phyloP scores from a whole-genome alignment of 2,888 invertebrate species.

The Hedya salicella region DNA sequence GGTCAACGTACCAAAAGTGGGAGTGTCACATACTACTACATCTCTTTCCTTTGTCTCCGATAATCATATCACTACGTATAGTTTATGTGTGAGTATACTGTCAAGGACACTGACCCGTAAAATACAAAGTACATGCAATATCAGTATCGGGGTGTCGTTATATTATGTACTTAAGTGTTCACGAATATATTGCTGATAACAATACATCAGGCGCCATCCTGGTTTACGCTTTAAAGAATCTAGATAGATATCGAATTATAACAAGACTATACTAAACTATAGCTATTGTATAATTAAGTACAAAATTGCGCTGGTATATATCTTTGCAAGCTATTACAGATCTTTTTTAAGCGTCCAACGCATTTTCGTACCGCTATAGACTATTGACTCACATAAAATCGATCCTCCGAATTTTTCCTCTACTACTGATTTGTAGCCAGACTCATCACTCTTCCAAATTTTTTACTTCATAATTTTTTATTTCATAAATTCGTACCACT shows the following conservation, averaged over 20 bases:
- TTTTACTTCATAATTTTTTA: too few species aligned
- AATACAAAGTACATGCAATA: constrained; percentile 50
- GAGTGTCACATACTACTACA: constrained; percentile 21
- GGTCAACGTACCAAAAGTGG: constrained; percentile 16
- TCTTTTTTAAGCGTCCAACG: too few species aligned
- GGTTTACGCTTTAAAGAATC: neutral
- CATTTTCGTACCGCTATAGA: too few species aligned
- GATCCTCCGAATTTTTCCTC: too few species aligned
- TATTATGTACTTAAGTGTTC: constrained; percentile 20
- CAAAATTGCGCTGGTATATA: too few species aligned
- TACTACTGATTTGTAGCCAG: too few species aligned
- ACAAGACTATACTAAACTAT: neutral
- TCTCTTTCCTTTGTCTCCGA: constrained; percentile 24
- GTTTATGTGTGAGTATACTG: constrained; percentile 2
- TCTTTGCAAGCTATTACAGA: too few species aligned
- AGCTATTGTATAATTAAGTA: neutral
- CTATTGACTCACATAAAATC: too few species aligned
- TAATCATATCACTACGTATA: constrained; percentile 12
- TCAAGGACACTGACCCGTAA: constrained; percentile 49
- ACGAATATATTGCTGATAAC: constrained; percentile 32
- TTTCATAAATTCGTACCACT: too few species aligned
- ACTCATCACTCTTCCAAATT: too few species aligned
- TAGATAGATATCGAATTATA: neutral
- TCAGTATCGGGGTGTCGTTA: constrained; percentile 43
- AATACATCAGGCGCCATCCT: constrained; percentile 26